Base-by-base conservation (phyloP, 2,113 vertebrate genomes). In the Apodemus sylvaticus region DNA sequence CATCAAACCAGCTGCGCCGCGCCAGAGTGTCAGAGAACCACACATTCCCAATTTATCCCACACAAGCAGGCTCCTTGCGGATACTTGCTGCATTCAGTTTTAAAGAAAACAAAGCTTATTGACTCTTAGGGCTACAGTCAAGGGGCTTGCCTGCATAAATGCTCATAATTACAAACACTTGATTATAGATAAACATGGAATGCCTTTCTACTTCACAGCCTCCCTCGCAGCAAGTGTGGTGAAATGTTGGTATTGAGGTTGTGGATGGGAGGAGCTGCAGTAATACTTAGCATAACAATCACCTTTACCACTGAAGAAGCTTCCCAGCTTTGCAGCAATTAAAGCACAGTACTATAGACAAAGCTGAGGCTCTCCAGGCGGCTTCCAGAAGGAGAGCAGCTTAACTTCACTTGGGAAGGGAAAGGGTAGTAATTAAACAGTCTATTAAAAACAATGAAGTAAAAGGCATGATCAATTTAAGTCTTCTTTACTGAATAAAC, bases 401-500 rank as follows among this genome's bases (percentile, higher is more conserved):
- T 79, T 77, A 68, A 82, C 77, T 51, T 42, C 62, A 74, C 39
- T 62, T 26, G 88, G 76, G 70, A 95, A 91, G 22, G 36, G 60
- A 48, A 77, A 94, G 60, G 53, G 60, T 86, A 91, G 62, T 73
- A 95, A 97, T 83, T 94, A 96, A 92, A 86, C 39, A 94, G 45
- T 51, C 82, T 78, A 76, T 73, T 94, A 91, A 87, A 97, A 95
- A 90, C 77, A 87, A 95, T 83, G 86, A 0, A 58, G 66, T 77
- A 68, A 90, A 85, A 94, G 64, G 92, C 74, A 92, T 8, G 39
- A 92, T 60, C 22, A 74, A 68, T 91, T 97, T 55, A 62, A 62
- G 34, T 71, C 14, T 91, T 91, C 77, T 86, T 94, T 94, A 96
- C 36, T 62, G 81, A 93, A 86, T 87, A 92, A 98, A 94, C 22